Percentiles rank a stretch among this genome's conserved stretches.
phyloP scores from a whole-genome alignment of 2,113 vertebrate species.

The Eolophus roseicapilla region DNA sequence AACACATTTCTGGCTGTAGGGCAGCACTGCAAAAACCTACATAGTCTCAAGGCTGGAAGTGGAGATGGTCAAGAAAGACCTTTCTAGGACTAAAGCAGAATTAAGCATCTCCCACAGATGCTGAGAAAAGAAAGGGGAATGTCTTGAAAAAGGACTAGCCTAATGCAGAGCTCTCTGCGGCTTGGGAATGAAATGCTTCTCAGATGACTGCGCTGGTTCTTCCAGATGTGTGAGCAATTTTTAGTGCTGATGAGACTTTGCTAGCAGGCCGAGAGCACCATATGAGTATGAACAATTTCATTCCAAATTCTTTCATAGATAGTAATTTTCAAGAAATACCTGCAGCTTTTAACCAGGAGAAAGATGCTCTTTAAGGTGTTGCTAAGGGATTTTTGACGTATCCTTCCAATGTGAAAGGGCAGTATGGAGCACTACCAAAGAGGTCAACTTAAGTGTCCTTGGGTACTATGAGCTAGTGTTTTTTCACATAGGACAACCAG shows the following conservation, averaged over 20 bases:
- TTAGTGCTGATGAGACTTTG: conserved; percentile 18
- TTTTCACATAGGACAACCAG: background rate
- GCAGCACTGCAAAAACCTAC: background rate
- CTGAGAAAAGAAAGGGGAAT: background rate
- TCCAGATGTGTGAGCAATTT: conserved; percentile 51
- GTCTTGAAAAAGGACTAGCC: background rate
- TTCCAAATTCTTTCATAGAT: background rate
- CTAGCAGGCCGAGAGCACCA: background rate
- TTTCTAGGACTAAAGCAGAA: background rate
- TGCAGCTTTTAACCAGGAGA: background rate
- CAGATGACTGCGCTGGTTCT: background rate
- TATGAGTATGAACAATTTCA: background rate
- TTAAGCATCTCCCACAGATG: background rate
- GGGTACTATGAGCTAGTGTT: background rate
- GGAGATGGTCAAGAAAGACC: background rate
- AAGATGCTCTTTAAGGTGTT: background rate
- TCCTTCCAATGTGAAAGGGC: background rate
- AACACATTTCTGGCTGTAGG: background rate
- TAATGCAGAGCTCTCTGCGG: background rate
- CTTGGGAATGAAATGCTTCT: background rate
- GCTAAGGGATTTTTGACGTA: background rate
- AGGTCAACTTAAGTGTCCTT: background rate
- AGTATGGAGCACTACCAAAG: background rate
- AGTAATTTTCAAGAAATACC: background rate
- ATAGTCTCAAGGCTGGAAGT: background rate